These are phyloP conservation scores for Hemichromis elongatus DNA, from an alignment of 2,113 vertebrate species.

Conservation along the genomic window DNA sequence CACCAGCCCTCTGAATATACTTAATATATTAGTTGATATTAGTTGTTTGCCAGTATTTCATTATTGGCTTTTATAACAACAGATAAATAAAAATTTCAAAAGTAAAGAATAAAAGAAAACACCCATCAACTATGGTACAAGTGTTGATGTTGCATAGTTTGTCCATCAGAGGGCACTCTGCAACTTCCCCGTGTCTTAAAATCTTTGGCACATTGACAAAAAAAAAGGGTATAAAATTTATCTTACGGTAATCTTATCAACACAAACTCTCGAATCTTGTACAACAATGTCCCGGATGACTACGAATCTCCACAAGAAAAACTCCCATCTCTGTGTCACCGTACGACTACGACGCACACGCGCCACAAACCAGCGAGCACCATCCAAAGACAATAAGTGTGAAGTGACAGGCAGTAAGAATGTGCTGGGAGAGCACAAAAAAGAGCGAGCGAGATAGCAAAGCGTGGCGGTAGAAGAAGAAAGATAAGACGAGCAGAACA, in stretches of 20 bases:
- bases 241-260: not conserved
- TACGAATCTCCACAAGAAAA: not conserved
- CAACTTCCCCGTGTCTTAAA: not conserved
- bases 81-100: not conserved
- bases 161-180: not conserved
- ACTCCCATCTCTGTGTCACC: not conserved
- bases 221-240: not conserved
- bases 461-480: not conserved
- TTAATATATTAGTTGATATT: not conserved
- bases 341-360: not conserved
- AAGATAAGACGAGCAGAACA: slow-evolving; percentile 32
- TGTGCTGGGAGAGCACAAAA: not conserved
- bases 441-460: not conserved
- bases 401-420: not conserved
- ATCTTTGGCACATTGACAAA: not conserved
- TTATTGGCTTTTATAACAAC: not conserved
- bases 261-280: not conserved
- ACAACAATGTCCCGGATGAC: not conserved
- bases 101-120: not conserved
- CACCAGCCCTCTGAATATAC: not conserved
- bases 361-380: not conserved
- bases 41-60: not conserved
- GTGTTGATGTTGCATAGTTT: not conserved
- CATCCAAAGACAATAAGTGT: not conserved
- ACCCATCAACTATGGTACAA: not conserved